phyloP scores from a whole-genome alignment of 2,888 invertebrate genomes.

The Sphaerophoria rueppellii region DNA sequence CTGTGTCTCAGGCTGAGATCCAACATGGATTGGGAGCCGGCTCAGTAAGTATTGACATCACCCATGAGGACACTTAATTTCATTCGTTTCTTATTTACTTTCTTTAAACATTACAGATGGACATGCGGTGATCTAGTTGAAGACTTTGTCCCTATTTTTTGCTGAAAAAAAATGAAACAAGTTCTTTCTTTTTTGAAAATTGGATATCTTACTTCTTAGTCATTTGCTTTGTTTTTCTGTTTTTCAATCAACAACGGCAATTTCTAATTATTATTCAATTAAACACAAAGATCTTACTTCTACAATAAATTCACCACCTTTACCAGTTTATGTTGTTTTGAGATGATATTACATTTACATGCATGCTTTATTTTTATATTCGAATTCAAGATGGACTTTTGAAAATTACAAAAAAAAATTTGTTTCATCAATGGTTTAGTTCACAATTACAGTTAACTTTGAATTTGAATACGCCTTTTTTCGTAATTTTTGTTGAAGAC shows the following conservation, averaged over 20 bases:
- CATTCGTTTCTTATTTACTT: too few relatives aligned
- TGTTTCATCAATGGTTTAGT: conserved; percentile 20
- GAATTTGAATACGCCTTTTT: conserved; percentile 13
- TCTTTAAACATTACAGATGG: too few relatives aligned
- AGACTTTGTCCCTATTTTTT: too few relatives aligned
- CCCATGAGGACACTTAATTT: too few relatives aligned
- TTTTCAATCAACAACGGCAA: conserved; percentile 57
- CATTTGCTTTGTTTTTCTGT: conserved; percentile 50
- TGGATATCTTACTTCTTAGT: conserved; percentile 64
- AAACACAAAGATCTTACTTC: conserved; percentile 63
- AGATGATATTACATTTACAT: conserved; percentile 41
- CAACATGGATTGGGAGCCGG: too few relatives aligned
- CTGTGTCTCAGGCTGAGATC: too few relatives aligned
- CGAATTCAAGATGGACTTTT: conserved; percentile 34
- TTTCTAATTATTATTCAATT: conserved; percentile 59
- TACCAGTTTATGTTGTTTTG: conserved; percentile 40
- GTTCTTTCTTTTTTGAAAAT: conserved; percentile 57
- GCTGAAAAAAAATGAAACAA: conserved; percentile 23
- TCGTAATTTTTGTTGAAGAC: conserved; percentile 18
- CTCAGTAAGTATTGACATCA: too few relatives aligned
- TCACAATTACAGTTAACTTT: conserved; percentile 7
- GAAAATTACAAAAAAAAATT: conserved; percentile 56
- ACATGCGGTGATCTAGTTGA: too few relatives aligned
- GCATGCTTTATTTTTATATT: conserved; percentile 16
- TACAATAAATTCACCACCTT: conserved; percentile 55